Base-by-base conservation (phyloP, 2,888 invertebrate genomes). In the Lithophane socia region DNA sequence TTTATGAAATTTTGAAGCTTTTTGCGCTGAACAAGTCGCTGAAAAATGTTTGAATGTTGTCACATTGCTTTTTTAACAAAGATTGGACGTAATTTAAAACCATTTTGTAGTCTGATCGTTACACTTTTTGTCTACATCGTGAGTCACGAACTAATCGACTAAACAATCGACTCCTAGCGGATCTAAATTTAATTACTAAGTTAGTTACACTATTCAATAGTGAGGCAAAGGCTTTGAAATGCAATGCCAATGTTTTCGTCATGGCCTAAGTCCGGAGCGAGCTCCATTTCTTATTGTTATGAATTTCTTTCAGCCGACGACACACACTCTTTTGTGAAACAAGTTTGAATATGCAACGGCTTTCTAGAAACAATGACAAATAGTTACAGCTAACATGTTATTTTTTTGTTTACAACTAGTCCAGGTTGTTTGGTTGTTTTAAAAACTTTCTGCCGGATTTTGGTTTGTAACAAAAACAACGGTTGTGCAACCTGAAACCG, bases 271-370 rank as follows among this genome's bases (percentile, higher is more conserved):
- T 69, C 72, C 72, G 73, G 60, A 66, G 73, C 70, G 75, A 81
- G 75, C 75, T 77, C 75, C 83, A 77, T 80, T 86, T 85, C 79
- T 76, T 89, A 92, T 93, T 93, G 93, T 93, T 91, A 86, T 86
- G 83, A 89, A 92, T 92, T 92, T 93, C 92, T 93, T 93, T 94
- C 90, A 92, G 89, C 68, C 77, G 75, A 83, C 86, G 84, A 84
- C 89, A 89, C 88, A 70, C 86, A 87, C 91, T 88, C 90, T 83
- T 89, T 90, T 85, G 86, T 86, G 70, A 58, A 78, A 77, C 69
- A 79, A 47, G 75, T 84, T 91, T 93, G 91, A 94, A 94, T 94
- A 94, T 95, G 91, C 92, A 95, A 92, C 87, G 90, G 91, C 92
- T 94, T 94, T 94, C 94, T 91, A 91, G 88, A 87, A 86, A 88